Evolutionary conservation across 2,888 invertebrate species (phyloP), one percentile per base, ranked within the genome.

Genomic region (Trissoscelio sp.): DNA sequence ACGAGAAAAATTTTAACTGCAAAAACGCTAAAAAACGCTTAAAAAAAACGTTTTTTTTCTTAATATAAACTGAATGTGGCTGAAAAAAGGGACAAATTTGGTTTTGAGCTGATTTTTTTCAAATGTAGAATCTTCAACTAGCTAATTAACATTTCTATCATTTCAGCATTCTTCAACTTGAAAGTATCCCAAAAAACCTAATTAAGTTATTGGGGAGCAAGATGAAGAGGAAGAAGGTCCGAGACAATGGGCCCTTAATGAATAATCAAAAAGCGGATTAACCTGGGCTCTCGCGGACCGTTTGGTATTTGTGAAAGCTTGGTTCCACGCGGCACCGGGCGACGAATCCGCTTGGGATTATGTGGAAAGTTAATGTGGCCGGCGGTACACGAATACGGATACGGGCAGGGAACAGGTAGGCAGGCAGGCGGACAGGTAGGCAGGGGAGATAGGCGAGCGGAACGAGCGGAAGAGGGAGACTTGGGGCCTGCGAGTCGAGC

Each of bases 301-400:
- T 48, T 66, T 44, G 62, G 74, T 73, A 73, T 67, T 79, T 73
- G 79, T 74, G 79, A 80, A 74, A 74, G 79, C 79, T 53, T 48
- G 39, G 18, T 18, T 44, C 44, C 44, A 24, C 24, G 28, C 51
- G 51, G 51, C 14, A 24, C 51, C 72, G 44, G 67, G 37, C 69
- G 64, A 46, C 88, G 87, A 88, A 88, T 48, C 51, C 69, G 84
- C 83, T 82, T 80, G 81, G 84, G 84, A 83, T 80, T 83, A 85
- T 80, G 72, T 79, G 79, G 69, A 83, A 81, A 83, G 84, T 84
- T 83, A 83, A 85, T 79, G 83, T 83, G 83, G 82, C 58, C 67
- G 81, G 64, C 53, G 51, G 72, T 57, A 51, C 22, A 67, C 75
- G 77, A 53, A 62, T 67, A 64, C 72, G 70, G 72, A 72, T 46